Evolutionary conservation across 2,113 vertebrate genomes (phyloP), one percentile per base, ranked within the genome.

Genomic region (Holacanthus passer): DNA sequence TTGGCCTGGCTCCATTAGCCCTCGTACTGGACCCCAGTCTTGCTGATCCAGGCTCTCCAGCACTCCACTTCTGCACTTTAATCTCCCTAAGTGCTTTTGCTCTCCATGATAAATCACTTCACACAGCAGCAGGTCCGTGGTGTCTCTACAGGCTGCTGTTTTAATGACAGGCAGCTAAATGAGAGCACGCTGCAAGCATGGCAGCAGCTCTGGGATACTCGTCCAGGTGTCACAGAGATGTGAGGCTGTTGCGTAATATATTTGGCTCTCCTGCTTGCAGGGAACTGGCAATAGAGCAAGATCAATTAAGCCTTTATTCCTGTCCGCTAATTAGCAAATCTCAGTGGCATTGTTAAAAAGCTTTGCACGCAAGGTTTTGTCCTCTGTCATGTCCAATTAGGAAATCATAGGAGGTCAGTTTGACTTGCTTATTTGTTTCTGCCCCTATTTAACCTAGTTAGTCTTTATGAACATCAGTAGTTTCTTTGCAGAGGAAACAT

Each of bases 71-170:
- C 79, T 87, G 78, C 80, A 82, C 84, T 93, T 89, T 93, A 94
- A 94, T 94, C 90, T 93, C 45, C 68, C 85, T 92, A 84, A 94
- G 91, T 94, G 92, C 91, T 91, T 90, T 79, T 56, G 85, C 84
- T 86, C 39, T 73, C 66, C 35, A 0, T 85, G 89, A 94, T 94
- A 88, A 93, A 94, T 94, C 88, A 89, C 72, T 79, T 39, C 74
- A 65, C 60, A 48, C 87, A 59, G 82, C 79, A 73, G 91, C 85
- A 81, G 83, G 85, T 77, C 80, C 77, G 1, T 47, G 3, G 48
- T 68, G 84, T 77, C 87, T 80, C 82, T 39, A 53, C 59, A 65
- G 73, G 81, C 86, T 84, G 75, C 77, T 31, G 72, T 64, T 91
- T 90, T 91, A 86, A 92, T 85, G 83, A 82, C 71, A 45, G 43